Evolutionary conservation across 1,140 invertebrate species (phyloP).

Genomic region (Drosophila littoralis): DNA sequence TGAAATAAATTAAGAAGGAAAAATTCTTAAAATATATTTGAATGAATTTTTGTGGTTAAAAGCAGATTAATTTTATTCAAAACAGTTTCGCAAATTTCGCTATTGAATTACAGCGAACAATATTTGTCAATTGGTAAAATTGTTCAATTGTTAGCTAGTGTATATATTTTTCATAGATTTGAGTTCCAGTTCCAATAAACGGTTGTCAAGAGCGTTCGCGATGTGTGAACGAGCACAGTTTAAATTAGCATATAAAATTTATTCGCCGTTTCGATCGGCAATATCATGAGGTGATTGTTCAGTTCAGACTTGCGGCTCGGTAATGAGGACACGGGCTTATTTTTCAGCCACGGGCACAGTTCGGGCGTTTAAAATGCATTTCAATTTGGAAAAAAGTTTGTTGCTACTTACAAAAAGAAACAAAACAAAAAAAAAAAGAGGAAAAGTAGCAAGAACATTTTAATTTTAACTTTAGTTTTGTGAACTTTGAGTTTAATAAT

Average conservation of each 20-base stretch:
- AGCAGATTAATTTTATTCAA: no score
- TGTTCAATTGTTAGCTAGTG: not conserved
- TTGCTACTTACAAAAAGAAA: not conserved
- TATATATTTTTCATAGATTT: slow-evolving; percentile 6
- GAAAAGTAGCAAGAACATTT: not conserved
- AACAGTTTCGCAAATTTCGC: no score
- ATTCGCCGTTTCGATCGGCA: slow-evolving; percentile 39
- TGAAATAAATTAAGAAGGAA: no score
- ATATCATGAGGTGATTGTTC: slow-evolving; percentile 32
- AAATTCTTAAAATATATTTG: no score
- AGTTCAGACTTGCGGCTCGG: slow-evolving; percentile 5
- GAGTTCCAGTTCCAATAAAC: slow-evolving; percentile 9
- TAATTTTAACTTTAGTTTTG: slow-evolving; percentile 35
- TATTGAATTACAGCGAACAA: no score
- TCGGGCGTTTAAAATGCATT: not conserved
- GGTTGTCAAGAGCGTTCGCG: slow-evolving; percentile 57
- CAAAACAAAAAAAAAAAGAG: not conserved
- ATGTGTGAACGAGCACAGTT: slow-evolving; percentile 48
- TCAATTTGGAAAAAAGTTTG: not conserved
- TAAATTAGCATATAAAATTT: slow-evolving; percentile 69
- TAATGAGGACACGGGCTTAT: slow-evolving; percentile 16
- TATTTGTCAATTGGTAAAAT: not conserved
- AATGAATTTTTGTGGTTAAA: no score
- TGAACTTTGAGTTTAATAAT: slow-evolving; percentile 66
- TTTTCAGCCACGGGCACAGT: slow-evolving; percentile 14